Conservation (phyloP, 2,797 vertebrate species). For the Halcyon badia region DNA sequence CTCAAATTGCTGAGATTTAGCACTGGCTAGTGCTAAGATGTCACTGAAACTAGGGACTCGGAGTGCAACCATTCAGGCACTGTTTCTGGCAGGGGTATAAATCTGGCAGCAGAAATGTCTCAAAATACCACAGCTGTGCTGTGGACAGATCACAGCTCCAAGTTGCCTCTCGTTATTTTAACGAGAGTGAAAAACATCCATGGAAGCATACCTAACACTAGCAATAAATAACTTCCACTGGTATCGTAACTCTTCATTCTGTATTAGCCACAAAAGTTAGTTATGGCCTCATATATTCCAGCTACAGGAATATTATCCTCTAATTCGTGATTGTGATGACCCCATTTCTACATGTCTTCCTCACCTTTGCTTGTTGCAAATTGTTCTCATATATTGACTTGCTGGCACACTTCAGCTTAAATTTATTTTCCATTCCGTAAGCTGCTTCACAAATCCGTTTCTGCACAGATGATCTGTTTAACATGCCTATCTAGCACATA, state of each 20-base stretch:
- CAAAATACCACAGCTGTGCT: slow-evolving; percentile 60
- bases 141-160: slow-evolving; percentile 1
- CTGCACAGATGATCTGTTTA: slow-evolving; percentile 45
- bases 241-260: neutral
- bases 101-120: slow-evolving; percentile 49
- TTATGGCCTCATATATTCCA: slow-evolving; percentile 1
- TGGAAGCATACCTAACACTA: neutral
- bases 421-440: slow-evolving; percentile 65
- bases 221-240: slow-evolving; percentile 4
- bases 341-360: slow-evolving; percentile 55
- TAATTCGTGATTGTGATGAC: neutral
- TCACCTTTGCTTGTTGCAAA: slow-evolving; percentile 50
- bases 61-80: slow-evolving; percentile 30
- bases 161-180: slow-evolving; percentile 40
- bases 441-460: slow-evolving; percentile 39
- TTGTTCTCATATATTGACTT: slow-evolving; percentile 40
- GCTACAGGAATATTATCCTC: neutral
- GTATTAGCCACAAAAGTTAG: neutral
- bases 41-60: neutral
- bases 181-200: slow-evolving; percentile 32
- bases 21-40: slow-evolving; percentile 6
- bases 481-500: slow-evolving; percentile 25
- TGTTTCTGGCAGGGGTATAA: slow-evolving; percentile 17
- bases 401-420: slow-evolving; percentile 30
- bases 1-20: slow-evolving; percentile 14